Base-by-base conservation (phyloP, 2,113 vertebrate species). In the Atherinomorus stipes region DNA sequence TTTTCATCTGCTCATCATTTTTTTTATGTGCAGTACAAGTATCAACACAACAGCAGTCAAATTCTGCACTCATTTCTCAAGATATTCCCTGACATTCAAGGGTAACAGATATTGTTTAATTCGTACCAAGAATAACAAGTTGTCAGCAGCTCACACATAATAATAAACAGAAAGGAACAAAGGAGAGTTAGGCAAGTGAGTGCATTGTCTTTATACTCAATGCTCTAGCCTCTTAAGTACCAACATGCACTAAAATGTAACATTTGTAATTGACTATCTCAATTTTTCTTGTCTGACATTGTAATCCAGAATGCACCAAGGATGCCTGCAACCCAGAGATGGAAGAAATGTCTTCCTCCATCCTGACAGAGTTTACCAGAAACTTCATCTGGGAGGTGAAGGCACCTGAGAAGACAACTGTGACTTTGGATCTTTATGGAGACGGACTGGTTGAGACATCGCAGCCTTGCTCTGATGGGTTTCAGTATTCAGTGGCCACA, bases 361-460 rank as follows among this genome's bases (percentile, higher is more conserved):
- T 83, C n/a, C 78, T 97, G 11, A 86, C 90, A 37, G 53, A 72
- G 38, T 92, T 97, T 76, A 89, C 93, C 71, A 94, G 92, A 61
- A 95, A 93, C 34, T 97, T 94, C 68, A 52, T 47, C 69, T 97
- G 96, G 96, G 78, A 94, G 0, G 76, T 96, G 65, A 93, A 79
- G 18, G 93, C 94, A 0, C 92, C 91, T 1, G 91, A 90, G 37
- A 93, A 93, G 59, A 91, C 88, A 0, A 84, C 91, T 0, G 88
- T 98, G 22, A 85, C 88, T 25, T 80, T 98, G 63, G 65, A 85
- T 21, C 93, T 96, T 78, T 80, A 92, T 0, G 18, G 37, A 1
- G 78, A 92, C 0, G 93, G 92, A 69, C 84, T 98, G 49, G 81
- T 54, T 5, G 93, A 95, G 87, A 71, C 94, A 0, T 63, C 81